Evolutionary conservation across 1,140 invertebrate species (phyloP).

Genomic region (Drosophila bifasciata): DNA sequence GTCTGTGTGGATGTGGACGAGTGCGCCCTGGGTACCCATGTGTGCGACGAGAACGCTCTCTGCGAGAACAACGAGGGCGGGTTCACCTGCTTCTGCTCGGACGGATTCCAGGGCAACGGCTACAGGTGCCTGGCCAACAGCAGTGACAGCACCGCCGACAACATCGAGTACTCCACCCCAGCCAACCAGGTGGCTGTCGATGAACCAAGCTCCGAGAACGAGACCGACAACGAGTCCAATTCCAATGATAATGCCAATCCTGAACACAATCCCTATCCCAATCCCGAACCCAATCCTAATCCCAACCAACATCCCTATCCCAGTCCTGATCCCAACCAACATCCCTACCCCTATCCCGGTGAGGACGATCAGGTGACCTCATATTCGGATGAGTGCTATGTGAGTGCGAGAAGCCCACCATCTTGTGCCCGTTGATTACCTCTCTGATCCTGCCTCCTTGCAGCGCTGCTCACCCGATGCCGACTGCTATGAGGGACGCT

Average conservation of each 20-base stretch:
- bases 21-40: constrained; percentile 87
- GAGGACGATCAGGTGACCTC: constrained; percentile 12
- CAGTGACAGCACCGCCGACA: constrained; percentile 40
- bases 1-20: constrained; percentile 94
- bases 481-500: constrained; percentile 85
- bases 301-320: background rate
- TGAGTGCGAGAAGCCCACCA: constrained; percentile 18
- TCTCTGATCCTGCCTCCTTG: background rate
- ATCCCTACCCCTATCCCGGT: constrained; percentile 21
- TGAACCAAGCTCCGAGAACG: background rate
- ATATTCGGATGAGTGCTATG: constrained; percentile 59
- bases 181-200: constrained; percentile 5
- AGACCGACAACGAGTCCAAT: background rate
- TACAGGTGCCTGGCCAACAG: constrained; percentile 63
- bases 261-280: constrained; percentile 1
- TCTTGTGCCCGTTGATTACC: background rate
- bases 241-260: background rate
- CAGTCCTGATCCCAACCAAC: background rate
- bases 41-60: constrained; percentile 91
- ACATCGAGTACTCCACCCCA: constrained; percentile 64
- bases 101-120: constrained; percentile 88
- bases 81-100: constrained; percentile 89
- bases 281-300: background rate
- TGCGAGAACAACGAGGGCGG: constrained; percentile 93
- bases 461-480: constrained; percentile 83